phyloP scores from a whole-genome alignment of 2,888 invertebrate genomes.

The Hyppa rectilinea region DNA sequence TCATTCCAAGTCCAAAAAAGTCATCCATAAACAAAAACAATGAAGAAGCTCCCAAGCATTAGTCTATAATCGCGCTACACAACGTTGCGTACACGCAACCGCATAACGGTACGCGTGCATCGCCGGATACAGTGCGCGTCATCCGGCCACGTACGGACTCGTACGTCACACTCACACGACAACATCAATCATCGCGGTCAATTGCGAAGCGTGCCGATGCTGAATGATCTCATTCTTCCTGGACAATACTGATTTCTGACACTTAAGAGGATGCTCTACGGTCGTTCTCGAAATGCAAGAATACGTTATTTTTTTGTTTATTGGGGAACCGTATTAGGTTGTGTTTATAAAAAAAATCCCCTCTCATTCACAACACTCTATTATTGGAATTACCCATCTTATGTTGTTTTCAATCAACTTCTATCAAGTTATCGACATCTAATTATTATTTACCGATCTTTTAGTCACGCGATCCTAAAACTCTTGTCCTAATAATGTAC shows the following conservation, averaged over 20 bases:
- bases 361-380: background rate
- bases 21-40: conserved; percentile 38
- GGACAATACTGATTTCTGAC: conserved; percentile 51
- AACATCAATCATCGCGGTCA: conserved; percentile 66
- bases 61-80: conserved; percentile 54
- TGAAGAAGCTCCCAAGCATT: conserved; percentile 33
- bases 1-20: conserved; percentile 21
- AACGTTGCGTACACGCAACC: conserved; percentile 63
- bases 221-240: conserved; percentile 64
- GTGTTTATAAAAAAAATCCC: no score
- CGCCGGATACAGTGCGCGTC: conserved; percentile 67
- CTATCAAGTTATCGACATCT: background rate
- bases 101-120: conserved; percentile 68
- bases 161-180: conserved; percentile 59
- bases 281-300: background rate
- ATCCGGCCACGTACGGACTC: conserved; percentile 58
- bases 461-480: background rate
- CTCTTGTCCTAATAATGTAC: background rate
- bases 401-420: background rate
- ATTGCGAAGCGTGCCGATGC: conserved; percentile 66
- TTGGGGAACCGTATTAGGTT: no score
- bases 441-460: background rate
- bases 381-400: no score
- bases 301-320: background rate
- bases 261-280: conserved; percentile 7